Percentiles rank a stretch among this genome's conserved stretches.
Conservation (phyloP, 53 echinoderm and acorn worm species). For the Patiria pectinifera region DNA sequence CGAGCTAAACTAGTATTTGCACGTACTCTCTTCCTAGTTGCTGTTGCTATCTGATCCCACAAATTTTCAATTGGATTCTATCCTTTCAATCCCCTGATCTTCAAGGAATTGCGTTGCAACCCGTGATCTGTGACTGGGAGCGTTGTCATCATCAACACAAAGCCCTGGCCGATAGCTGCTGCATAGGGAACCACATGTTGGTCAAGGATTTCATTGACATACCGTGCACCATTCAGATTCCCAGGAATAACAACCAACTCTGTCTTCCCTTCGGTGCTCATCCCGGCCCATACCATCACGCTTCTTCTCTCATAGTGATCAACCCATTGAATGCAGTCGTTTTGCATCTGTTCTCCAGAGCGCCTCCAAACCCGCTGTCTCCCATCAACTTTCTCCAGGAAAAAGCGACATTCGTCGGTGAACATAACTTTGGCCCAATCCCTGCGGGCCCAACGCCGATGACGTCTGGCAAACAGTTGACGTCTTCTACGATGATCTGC, state of each 20-base stretch:
- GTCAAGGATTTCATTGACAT: constrained; percentile 46
- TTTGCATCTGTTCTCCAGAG: constrained; percentile 18
- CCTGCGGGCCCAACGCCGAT: constrained; percentile 52
- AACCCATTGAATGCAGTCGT: constrained; percentile 22
- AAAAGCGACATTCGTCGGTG: constrained; percentile 55
- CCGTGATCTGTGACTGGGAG: constrained; percentile 5
- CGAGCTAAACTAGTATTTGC: no score
- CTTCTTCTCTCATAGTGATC: constrained; percentile 37
- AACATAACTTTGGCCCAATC: constrained; percentile 35
- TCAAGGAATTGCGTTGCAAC: constrained; percentile 2
- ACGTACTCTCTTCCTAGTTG: no score
- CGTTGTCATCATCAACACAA: constrained; percentile 63
- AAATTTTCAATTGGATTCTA: neutral
- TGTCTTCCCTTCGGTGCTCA: constrained; percentile 47
- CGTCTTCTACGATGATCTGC: constrained; percentile 23
- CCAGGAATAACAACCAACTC: constrained; percentile 19
- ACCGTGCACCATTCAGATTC: constrained; percentile 24
- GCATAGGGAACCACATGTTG: constrained; percentile 66
- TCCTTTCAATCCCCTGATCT: constrained; percentile 35
- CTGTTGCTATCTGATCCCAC: no score
- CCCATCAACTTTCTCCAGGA: constrained; percentile 29
- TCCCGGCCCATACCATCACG: constrained; percentile 59
- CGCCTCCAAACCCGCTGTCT: constrained; percentile 50
- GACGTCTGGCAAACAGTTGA: constrained; percentile 14
- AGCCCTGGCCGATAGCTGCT: constrained; percentile 49